Base-by-base conservation (phyloP, 1,140 invertebrate genomes). In the Tribolium madens region DNA sequence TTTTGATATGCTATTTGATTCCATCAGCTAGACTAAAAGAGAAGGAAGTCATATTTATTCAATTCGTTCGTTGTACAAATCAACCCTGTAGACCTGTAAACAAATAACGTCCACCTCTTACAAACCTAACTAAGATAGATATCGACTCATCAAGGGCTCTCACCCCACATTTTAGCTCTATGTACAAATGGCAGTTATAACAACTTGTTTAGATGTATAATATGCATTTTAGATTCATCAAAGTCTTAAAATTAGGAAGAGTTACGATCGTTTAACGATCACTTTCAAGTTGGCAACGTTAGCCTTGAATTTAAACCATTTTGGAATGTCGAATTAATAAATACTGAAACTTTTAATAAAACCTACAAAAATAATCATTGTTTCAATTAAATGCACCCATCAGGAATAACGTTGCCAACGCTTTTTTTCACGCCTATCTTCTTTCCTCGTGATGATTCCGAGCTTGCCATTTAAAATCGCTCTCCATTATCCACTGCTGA, bases 401-500 rank as follows among this genome's bases (percentile, higher is more conserved):
- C 57, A 64, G 21, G 57, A 64, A 33, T 64, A 64, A 64, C 57
- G 57, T 64, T 64, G 57, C 57, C 57, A 64, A 64, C 57, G 12
- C 9, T 10, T 31, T 42, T 64, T 33, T 33, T 14, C 21, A 33
- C 3, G 26, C 12, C 33, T 76, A 70, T 68, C 53, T n/a, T n/a
- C n/a, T 68, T 7, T 48, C 75, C 14, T 80, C 77, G 17, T 79
- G 76, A 12, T 80, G 78, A 53, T 80, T 79, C 15, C 73, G 84
- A 26, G 95, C 94, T 88, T 97, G 95, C 96, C 96, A 97, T 87
- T 96, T 95, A 86, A 97, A 97, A 87, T 97, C 96, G 76, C 93
- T 93, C 85, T 96, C 93, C 97, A 98, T 98, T 57, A 95, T 91
- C 97, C 97, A 99, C 84, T 96, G 92, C 86, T 99, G 97, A 9